Conservation (phyloP, 2,113 vertebrate species). For the Grus americana region DNA sequence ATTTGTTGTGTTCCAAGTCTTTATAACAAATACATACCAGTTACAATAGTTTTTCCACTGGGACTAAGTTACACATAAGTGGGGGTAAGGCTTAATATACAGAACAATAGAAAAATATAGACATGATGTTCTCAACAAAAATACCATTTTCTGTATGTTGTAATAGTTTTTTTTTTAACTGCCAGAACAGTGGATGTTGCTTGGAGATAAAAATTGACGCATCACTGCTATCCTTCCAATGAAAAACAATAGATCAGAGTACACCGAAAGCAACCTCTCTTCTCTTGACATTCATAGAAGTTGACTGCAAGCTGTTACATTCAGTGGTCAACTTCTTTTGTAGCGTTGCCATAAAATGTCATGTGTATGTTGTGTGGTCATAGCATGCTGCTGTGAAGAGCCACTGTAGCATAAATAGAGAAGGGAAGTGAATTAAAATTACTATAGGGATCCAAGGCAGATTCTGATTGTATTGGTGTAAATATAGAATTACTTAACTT, state of each 20-base stretch:
- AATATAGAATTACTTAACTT: not conserved
- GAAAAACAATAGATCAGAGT: not conserved
- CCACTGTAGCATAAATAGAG: not conserved
- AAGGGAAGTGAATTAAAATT: not conserved
- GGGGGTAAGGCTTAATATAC: not conserved
- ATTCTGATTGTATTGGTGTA: not conserved
- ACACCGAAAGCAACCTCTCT: not conserved
- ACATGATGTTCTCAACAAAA: not conserved
- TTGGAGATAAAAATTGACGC: not conserved
- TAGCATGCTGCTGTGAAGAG: not conserved
- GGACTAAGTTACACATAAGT: not conserved
- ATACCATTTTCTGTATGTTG: not conserved
- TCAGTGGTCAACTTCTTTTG: not conserved
- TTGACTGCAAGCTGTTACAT: not conserved
- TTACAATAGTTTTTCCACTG: not conserved
- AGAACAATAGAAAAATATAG: not conserved
- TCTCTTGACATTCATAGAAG: accelerated
- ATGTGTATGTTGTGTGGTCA: not conserved
- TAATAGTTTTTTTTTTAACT: not conserved
- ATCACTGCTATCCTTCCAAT: not conserved
- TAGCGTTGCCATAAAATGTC: not conserved
- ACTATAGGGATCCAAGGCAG: not conserved
- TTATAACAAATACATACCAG: not conserved
- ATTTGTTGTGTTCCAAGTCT: not conserved
- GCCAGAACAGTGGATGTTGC: not conserved